Percentiles rank a stretch among this genome's conserved stretches.
Evolutionary conservation across 30 jellyfish, hydroid and myxozoan genomes (phyloP).

Genomic region (Morbakka virulenta): DNA sequence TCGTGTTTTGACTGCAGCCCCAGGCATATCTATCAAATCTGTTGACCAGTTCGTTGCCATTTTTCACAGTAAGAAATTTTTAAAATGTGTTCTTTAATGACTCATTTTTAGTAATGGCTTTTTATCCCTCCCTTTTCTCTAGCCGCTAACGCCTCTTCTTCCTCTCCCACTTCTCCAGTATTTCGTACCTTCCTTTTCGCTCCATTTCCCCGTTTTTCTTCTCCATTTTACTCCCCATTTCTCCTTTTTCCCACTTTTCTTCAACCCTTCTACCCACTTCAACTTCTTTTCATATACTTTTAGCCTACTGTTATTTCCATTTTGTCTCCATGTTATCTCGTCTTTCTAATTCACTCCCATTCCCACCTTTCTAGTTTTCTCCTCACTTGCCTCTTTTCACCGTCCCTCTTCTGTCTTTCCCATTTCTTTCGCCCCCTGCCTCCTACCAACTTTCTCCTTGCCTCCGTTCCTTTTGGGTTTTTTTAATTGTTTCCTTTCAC

Average conservation of each 20-base stretch:
- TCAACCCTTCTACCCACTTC: neutral
- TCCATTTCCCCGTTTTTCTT: neutral
- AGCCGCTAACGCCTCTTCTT: neutral
- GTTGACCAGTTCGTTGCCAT: neutral
- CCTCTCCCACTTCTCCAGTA: neutral
- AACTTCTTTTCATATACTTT: neutral
- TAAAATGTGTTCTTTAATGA: neutral
- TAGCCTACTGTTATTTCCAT: neutral
- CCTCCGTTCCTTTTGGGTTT: no score
- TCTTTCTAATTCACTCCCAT: neutral
- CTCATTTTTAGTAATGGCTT: neutral
- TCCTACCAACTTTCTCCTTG: no score
- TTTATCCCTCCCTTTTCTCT: neutral
- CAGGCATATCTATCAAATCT: neutral
- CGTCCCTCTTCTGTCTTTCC: neutral
- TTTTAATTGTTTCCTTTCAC: no score
- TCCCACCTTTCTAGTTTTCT: neutral
- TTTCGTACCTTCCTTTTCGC: no score
- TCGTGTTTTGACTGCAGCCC: no score
- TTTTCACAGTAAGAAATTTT: neutral
- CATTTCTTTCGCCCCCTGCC: neutral
- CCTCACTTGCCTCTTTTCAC: neutral
- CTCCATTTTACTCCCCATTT: neutral
- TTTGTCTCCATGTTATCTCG: neutral
- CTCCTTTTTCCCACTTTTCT: neutral